A percentile compares a stretch with the other conserved stretches of the same genome.
These are phyloP conservation scores for Bacillus rossius DNA, from an alignment of 1,140 invertebrate species.

Conservation along the genomic window DNA sequence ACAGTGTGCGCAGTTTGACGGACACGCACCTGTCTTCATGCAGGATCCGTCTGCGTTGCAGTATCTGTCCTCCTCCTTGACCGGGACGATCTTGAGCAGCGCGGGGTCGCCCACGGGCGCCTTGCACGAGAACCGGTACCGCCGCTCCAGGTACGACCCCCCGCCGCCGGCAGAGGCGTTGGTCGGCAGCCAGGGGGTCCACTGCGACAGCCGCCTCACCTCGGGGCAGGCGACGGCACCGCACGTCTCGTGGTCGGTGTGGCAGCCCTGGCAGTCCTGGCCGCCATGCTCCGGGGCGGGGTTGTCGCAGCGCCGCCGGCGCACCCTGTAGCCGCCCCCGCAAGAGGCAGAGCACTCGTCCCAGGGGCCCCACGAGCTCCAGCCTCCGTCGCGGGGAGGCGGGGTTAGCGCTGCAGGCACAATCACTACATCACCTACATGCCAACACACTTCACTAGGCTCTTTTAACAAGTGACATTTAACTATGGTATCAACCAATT, in stretches of 20 bases:
- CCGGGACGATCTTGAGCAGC: conserved; percentile 52
- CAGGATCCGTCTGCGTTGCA: conserved; percentile 59
- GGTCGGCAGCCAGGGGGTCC: conserved; percentile 65
- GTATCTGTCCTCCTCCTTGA: conserved; percentile 72
- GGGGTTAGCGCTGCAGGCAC: conserved; percentile 42
- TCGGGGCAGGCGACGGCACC: conserved; percentile 62
- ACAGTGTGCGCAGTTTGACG: too few species aligned
- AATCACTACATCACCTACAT: conserved; percentile 8
- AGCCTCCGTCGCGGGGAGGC: conserved; percentile 61
- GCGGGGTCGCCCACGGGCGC: conserved; percentile 63
- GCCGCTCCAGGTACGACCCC: conserved; percentile 57
- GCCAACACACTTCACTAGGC: too few species aligned
- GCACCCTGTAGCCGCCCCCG: conserved; percentile 46
- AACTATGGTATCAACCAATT: too few species aligned
- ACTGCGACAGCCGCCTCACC: conserved; percentile 56
- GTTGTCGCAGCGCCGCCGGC: conserved; percentile 56
- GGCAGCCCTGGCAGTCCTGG: conserved; percentile 59
- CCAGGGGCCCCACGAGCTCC: conserved; percentile 71
- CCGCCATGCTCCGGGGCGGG: conserved; percentile 56
- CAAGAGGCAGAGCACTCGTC: conserved; percentile 53
- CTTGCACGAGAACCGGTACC: conserved; percentile 70
- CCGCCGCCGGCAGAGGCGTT: conserved; percentile 44
- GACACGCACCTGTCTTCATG: conserved; percentile 23
- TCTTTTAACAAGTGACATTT: too few species aligned
- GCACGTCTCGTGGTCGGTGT: conserved; percentile 55